Evolutionary conservation across 2,888 invertebrate genomes (phyloP), one percentile per base, ranked within the genome.

Genomic region (Stramonita haemastoma): DNA sequence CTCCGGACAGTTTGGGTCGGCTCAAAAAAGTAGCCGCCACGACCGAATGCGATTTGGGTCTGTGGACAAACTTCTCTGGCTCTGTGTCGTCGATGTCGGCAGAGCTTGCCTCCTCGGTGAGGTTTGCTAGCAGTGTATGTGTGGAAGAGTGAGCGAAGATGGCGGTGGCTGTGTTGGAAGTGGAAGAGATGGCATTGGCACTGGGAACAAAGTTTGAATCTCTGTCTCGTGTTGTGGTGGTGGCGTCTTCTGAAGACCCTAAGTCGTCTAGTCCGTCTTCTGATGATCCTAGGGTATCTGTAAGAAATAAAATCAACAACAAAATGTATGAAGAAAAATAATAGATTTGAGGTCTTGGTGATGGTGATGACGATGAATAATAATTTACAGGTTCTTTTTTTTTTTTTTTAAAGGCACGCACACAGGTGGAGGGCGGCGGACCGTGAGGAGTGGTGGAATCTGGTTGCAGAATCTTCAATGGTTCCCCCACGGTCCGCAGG

Each of bases 41-140:
- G 0, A 88, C 88, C 5, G 88, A 88, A 46, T 88, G 88, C n/a
- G 88, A 84, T 36, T 88, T 88, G 4, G 88, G 88, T 0, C 88
- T 36, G 29, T 57, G 77, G 56, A 56, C 56, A 29, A 57, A 85
- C 13, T 17, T 85, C 1, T 85, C 85, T 32, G 57, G n/a, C 6
- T 8, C 15, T 17, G 57, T n/a, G 4, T 84, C 36, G 26, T 29
- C 79, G 17, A 19, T 32, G 8, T 22, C 15, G 29, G 56, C 60
- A 11, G 56, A 1, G 29, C 17, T 29, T 13, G 22, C 29, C n/a
- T 56, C 15, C 26, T n/a, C 22, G 46, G 83, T 1, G 8, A 6
- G n/a, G 5, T 46, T 5, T 85, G 83, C 13, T 46, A 19, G 8
- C 34, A 8, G 8, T 22, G 36, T 13, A 34, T 81, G 11, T 19